Evolutionary conservation across 2,888 invertebrate genomes (phyloP).

Genomic region (Tetranychus piercei): DNA sequence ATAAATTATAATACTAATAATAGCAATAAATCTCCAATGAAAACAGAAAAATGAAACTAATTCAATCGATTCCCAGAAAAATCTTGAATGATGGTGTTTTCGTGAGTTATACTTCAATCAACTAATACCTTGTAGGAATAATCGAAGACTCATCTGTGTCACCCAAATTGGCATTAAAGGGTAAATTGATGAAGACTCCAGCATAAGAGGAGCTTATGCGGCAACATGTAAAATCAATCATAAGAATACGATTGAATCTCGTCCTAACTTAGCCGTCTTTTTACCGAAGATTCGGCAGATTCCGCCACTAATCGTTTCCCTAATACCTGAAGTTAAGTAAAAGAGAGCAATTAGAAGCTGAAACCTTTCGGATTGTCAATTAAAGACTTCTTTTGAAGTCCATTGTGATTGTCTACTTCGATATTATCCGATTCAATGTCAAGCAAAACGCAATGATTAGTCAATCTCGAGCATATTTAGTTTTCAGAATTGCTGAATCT

Average conservation of each 20-base stretch:
- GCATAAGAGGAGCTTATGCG: too few species aligned
- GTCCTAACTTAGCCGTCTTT: conserved; percentile 60
- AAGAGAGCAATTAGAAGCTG: not conserved
- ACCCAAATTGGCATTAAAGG: conserved; percentile 56
- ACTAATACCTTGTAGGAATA: conserved; percentile 38
- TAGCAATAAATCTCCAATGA: too few species aligned
- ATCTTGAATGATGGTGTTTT: not conserved
- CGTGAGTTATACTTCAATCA: not conserved
- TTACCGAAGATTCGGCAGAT: conserved; percentile 78
- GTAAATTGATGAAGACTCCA: conserved; percentile 70
- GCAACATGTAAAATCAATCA: conserved; percentile 68
- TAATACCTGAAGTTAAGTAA: conserved; percentile 14
- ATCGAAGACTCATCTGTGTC: conserved; percentile 42
- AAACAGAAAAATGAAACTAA: too few species aligned
- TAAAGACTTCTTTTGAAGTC: too few species aligned
- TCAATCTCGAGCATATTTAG: too few species aligned
- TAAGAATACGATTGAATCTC: conserved; percentile 71
- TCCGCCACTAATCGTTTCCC: conserved; percentile 49
- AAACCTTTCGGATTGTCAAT: too few species aligned
- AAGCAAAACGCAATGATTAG: too few species aligned
- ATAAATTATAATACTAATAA: too few species aligned
- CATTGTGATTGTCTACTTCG: too few species aligned
- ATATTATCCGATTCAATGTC: too few species aligned
- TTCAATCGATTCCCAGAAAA: too few species aligned
- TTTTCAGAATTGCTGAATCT: too few species aligned